These are phyloP conservation scores for Leiothrix lutea DNA, from an alignment of 2,113 vertebrate genomes.

Conservation along the genomic window DNA sequence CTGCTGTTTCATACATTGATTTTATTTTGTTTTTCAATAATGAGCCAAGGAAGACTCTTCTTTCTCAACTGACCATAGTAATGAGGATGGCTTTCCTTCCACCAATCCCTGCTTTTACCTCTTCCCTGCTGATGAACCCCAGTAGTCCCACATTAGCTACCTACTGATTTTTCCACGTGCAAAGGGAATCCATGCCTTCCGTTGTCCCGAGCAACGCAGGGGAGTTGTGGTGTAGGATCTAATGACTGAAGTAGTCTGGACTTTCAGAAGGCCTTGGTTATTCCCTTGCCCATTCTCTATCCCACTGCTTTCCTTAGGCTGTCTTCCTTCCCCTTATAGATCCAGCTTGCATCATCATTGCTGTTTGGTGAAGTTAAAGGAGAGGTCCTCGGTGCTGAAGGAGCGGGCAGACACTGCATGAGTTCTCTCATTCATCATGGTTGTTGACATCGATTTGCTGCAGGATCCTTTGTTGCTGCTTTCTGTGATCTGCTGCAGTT, in stretches of 20 bases:
- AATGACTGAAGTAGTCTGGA: neutral
- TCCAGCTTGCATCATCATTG: conserved; percentile 20
- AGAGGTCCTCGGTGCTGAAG: neutral
- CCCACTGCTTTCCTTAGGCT: conserved; percentile 14
- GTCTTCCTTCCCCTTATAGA: neutral
- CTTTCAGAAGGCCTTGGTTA: neutral
- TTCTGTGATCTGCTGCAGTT: conserved; percentile 16
- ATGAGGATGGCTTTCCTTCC: conserved; percentile 42
- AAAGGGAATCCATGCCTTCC: neutral
- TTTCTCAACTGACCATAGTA: conserved; percentile 25
- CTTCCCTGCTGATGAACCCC: conserved; percentile 3
- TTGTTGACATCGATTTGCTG: conserved; percentile 15
- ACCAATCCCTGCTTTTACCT: conserved; percentile 14
- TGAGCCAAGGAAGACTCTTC: conserved; percentile 4
- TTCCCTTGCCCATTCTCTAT: neutral
- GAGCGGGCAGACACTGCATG: neutral
- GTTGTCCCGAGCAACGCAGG: neutral
- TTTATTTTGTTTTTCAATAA: neutral
- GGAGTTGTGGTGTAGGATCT: neutral
- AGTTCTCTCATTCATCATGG: neutral
- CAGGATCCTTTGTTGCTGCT: conserved; percentile 31
- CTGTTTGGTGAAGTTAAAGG: conserved; percentile 22
- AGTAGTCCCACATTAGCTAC: neutral
- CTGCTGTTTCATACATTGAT: neutral
- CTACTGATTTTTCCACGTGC: neutral